Evolutionary conservation across 2,888 invertebrate species (phyloP).

Genomic region (Lordiphosa andalusiaca): DNA sequence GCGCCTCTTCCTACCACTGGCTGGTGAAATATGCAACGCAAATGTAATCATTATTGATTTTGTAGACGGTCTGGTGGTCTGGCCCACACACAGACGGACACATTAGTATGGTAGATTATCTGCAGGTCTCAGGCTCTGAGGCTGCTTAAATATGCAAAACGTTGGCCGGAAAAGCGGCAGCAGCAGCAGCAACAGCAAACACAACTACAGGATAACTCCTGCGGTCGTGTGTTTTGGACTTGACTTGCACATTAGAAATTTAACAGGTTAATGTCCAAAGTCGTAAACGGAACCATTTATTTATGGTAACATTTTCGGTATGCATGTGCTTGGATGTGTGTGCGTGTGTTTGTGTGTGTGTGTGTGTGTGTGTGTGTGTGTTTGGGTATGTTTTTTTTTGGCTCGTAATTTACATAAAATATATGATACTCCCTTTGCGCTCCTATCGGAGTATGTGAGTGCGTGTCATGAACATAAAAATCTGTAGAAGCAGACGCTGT

Average conservation of each 20-base stretch:
- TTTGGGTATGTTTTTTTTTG: constrained; percentile 10
- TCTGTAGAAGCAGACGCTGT: constrained; percentile 42
- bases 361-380: constrained; percentile 1
- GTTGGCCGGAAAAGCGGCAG: constrained; percentile 60
- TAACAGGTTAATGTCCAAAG: constrained; percentile 76
- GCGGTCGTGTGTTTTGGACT: constrained; percentile 38
- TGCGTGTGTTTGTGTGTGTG: constrained; percentile 6
- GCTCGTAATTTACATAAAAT: constrained; percentile 67
- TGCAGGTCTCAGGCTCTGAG: constrained; percentile 50
- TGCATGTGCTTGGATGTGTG: not conserved
- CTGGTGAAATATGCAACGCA: constrained; percentile 72
- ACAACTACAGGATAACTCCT: constrained; percentile 9
- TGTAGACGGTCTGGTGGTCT: constrained; percentile 47
- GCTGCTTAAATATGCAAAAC: constrained; percentile 72
- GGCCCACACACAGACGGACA: constrained; percentile 41
- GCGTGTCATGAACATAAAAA: constrained; percentile 54
- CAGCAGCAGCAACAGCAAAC: constrained; percentile 10
- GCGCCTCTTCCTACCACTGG: constrained; percentile 7
- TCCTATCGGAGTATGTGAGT: constrained; percentile 15
- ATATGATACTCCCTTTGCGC: constrained; percentile 28
- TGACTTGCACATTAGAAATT: constrained; percentile 68
- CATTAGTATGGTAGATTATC: constrained; percentile 71
- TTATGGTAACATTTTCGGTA: constrained; percentile 54
- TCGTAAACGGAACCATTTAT: constrained; percentile 76
- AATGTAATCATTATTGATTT: constrained; percentile 75